Base-by-base conservation (phyloP, 2,797 vertebrate species). In the Erethizon dorsatum region DNA sequence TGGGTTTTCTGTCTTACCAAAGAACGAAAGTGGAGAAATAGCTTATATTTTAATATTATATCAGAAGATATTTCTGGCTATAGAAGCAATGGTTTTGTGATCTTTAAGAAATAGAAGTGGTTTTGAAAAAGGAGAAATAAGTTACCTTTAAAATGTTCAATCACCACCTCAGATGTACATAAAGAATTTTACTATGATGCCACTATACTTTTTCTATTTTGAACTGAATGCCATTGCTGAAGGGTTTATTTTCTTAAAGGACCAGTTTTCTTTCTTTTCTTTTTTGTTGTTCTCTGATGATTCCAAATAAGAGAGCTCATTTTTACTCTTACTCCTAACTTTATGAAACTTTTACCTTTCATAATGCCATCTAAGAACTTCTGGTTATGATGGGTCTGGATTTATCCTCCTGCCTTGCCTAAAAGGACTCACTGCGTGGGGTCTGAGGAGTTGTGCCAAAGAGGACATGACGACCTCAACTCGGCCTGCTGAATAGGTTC, bases 311-410 rank as follows among this genome's bases (percentile, higher is more conserved):
- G 67, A 71, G 47, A 75, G 45, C 14, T 95, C 57, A 77, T 67
- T 95, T 95, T 84, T 41, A 67, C 37, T 95, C 26, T 83, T 56
- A 83, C 26, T 52, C 17, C 52, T 79, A 69, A 9, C 79, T n/a
- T n/a, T n/a, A n/a, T n/a, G 77, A 69, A 91, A 65, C 50, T 73
- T 95, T 97, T 88, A 61, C 28, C 37, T 94, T 87, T 96, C 57
- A 77, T 63, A 59, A 31, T 83, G 80, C n/a, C 28, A 13, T 52
- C 26, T 82, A 71, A 83, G 15, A 31, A 61, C n/a, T 67, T 83
- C 31, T 7, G 78, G 31, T 86, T 67, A 37, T 59, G 52, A 77
- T 57, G 31, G 77, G 28, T 82, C 26, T n/a, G 11, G 41, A 22
- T 90, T 95, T 94, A 90, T 90, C 45, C 54, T 90, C 50, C 47